Evolutionary conservation across 1,140 invertebrate species (phyloP).

Genomic region (roundworm (Caenorhabditis elegans)): WBcel235 BX284606.5:12404001-12404500

Average conservation of each 20-base stretch:
- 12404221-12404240: slow-evolving; percentile 4
- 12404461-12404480: too few relatives aligned
- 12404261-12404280: slow-evolving; percentile 67
- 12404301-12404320: slow-evolving; percentile 73
- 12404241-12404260: neutral
- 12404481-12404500: neutral
- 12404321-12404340: slow-evolving; percentile 68
- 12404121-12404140: neutral
- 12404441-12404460: too few relatives aligned
- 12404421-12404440: too few relatives aligned
- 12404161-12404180: slow-evolving; percentile 10
- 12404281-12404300: slow-evolving; percentile 69
- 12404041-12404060: neutral
- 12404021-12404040: neutral
- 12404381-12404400: too few relatives aligned
- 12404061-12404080: neutral
- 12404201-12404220: neutral
- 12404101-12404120: neutral
- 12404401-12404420: too few relatives aligned
- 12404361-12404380: neutral
- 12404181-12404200: neutral
- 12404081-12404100: neutral
- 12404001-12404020: neutral
- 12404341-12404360: slow-evolving; percentile 19
- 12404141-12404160: neutral